phyloP scores from a whole-genome alignment of 2,888 invertebrate species.

The Congeria kusceri region DNA sequence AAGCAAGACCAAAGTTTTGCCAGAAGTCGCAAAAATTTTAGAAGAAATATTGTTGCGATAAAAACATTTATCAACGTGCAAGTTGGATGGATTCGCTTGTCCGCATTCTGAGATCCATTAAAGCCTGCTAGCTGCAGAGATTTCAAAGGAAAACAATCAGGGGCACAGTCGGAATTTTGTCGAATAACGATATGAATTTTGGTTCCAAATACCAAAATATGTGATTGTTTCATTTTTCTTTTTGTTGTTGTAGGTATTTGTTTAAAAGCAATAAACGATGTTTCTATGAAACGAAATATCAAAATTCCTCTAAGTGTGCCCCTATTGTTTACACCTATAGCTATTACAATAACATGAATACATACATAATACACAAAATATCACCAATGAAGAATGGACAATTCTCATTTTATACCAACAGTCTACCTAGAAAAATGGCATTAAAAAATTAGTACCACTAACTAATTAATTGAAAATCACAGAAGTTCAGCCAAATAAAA shows the following conservation, averaged over 20 bases:
- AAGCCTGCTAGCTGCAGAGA: slow-evolving; percentile 51
- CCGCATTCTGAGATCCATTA: slow-evolving; percentile 9
- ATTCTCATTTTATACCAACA: no score
- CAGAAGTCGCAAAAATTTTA: no score
- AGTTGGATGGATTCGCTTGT: slow-evolving; percentile 9
- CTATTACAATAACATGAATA: background rate
- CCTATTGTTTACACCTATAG: slow-evolving; percentile 3
- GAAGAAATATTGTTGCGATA: no score
- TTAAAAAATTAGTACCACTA: no score
- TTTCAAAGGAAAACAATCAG: slow-evolving; percentile 59
- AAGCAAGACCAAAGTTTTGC: no score
- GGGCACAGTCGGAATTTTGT: slow-evolving; percentile 20
- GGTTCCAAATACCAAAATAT: background rate
- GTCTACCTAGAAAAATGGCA: no score
- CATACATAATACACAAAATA: background rate
- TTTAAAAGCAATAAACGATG: background rate
- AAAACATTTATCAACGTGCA: no score
- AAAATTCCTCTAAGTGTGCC: background rate
- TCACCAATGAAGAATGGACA: background rate
- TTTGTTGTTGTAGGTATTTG: background rate
- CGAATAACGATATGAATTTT: background rate
- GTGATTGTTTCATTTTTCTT: background rate
- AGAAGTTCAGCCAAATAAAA: background rate
- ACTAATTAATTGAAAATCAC: background rate
- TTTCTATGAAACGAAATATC: no score